A percentile compares a stretch with the other conserved stretches of the same genome.
Conservation (phyloP, 2,888 invertebrate genomes). For the Tiliacea citrago region DNA sequence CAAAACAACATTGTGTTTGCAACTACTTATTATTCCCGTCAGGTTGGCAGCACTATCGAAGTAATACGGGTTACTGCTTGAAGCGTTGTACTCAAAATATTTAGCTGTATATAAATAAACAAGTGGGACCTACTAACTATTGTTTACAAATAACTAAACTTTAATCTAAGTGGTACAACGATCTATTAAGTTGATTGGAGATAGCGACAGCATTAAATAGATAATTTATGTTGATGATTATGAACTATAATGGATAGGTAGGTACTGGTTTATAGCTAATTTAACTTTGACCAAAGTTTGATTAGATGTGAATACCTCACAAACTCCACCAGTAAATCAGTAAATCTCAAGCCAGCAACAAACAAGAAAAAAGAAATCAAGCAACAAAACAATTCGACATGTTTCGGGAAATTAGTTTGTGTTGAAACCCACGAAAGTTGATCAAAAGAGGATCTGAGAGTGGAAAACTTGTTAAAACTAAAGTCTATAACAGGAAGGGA, state of each 20-base stretch:
- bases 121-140: conserved; percentile 24
- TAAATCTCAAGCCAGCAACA: conserved; percentile 22
- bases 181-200: conserved; percentile 21
- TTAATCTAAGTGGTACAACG: conserved; percentile 34
- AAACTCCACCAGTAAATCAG: conserved; percentile 37
- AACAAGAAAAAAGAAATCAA: conserved; percentile 50
- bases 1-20: conserved; percentile 25
- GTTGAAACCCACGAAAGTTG: conserved; percentile 38
- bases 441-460: conserved; percentile 49
- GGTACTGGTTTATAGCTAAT: neutral
- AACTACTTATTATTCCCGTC: conserved; percentile 47
- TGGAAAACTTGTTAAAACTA: conserved; percentile 37
- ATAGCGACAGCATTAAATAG: neutral
- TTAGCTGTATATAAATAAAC: conserved; percentile 57
- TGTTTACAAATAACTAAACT: conserved; percentile 40
- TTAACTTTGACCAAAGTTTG: conserved; percentile 30
- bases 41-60: conserved; percentile 38
- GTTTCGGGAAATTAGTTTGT: conserved; percentile 50
- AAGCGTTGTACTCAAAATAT: conserved; percentile 39
- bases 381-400: conserved; percentile 35
- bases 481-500: conserved; percentile 32
- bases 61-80: conserved; percentile 55
- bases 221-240: neutral
- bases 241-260: neutral
- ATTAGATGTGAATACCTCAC: neutral